phyloP scores from a whole-genome alignment of 2,888 invertebrate genomes.

The Hypolimnas misippus region DNA sequence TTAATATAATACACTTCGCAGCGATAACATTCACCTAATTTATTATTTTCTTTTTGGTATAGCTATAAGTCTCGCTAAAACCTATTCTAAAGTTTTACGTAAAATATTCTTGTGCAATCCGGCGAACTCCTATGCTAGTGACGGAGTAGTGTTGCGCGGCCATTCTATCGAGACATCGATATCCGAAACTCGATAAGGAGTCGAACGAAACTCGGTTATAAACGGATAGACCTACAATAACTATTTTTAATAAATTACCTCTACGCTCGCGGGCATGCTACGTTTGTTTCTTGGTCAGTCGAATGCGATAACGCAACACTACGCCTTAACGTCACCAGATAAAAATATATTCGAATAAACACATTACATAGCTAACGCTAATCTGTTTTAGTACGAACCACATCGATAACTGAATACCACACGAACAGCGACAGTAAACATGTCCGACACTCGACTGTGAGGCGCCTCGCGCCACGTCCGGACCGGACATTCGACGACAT shows the following conservation, averaged over 20 bases:
- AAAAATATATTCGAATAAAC: conserved; percentile 1
- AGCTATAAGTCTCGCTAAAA: conserved; percentile 4
- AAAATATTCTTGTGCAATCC: neutral
- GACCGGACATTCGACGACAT: neutral
- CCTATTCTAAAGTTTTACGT: conserved; percentile 10
- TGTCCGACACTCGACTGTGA: neutral
- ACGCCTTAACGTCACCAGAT: neutral
- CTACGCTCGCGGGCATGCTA: neutral
- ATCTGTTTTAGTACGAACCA: conserved; percentile 1
- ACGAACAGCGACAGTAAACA: conserved; percentile 1
- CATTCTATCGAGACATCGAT: neutral
- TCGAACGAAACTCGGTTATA: neutral
- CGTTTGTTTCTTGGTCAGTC: neutral
- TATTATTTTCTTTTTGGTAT: neutral
- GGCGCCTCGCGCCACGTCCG: neutral
- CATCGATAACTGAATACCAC: conserved; percentile 3
- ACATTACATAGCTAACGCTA: neutral
- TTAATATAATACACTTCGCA: neutral
- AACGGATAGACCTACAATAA: conserved; percentile 1
- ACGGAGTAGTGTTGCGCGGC: conserved; percentile 2
- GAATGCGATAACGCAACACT: neutral
- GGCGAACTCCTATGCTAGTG: neutral
- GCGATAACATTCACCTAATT: neutral
- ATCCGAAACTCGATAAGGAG: neutral
- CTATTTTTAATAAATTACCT: neutral